phyloP scores from a whole-genome alignment of 2,797 vertebrate genomes.

The Malacoraja senta region DNA sequence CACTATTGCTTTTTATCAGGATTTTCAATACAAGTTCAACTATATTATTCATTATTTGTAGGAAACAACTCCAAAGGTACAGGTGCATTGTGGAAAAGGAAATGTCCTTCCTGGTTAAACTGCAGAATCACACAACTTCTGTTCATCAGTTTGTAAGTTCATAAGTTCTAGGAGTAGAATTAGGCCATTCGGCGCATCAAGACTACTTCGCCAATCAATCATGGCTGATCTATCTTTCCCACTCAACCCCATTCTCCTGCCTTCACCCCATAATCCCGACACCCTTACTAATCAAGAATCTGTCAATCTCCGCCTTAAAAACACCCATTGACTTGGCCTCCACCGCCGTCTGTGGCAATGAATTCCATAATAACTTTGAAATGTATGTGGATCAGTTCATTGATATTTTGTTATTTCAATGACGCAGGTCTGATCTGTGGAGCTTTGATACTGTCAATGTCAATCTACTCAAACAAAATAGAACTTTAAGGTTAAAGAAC shows the following conservation, averaged over 20 bases:
- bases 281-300: too few species aligned
- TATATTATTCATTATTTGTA: background rate
- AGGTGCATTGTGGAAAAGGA: background rate
- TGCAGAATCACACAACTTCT: background rate
- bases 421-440: background rate
- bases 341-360: too few species aligned
- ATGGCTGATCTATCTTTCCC: too few species aligned
- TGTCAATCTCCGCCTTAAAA: too few species aligned
- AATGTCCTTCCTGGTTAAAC: background rate
- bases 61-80: background rate
- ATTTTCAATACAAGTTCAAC: background rate
- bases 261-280: too few species aligned
- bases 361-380: background rate
- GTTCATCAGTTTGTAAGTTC: background rate
- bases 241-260: too few species aligned
- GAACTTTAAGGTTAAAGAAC: background rate
- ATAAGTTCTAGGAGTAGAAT: too few species aligned
- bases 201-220: too few species aligned
- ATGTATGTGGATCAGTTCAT: background rate
- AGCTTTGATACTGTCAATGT: background rate
- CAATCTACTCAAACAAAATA: background rate
- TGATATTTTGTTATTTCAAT: background rate
- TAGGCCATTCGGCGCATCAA: too few species aligned
- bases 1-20: background rate
- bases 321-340: too few species aligned